These are phyloP conservation scores for Agrochola litura DNA, from an alignment of 2,888 invertebrate species.

Conservation along the genomic window DNA sequence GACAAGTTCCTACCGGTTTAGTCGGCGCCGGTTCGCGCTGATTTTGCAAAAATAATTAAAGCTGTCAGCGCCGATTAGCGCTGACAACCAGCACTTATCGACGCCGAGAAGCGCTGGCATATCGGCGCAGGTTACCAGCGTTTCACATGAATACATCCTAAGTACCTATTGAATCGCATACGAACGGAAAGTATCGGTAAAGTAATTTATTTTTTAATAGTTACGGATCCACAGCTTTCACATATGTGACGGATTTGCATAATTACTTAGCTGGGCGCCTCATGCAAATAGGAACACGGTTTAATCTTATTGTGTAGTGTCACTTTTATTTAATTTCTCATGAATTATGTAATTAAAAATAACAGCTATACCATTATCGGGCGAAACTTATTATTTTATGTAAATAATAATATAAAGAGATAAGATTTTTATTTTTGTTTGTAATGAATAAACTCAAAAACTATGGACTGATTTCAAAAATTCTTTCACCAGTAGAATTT, in stretches of 20 bases:
- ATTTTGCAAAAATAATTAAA: no score
- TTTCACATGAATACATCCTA: neutral
- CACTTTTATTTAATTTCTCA: neutral
- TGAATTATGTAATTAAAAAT: neutral
- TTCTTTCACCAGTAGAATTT: no score
- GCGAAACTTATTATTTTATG: neutral
- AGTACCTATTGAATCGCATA: conserved; percentile 25
- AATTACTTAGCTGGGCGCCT: neutral
- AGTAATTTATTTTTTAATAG: conserved; percentile 41
- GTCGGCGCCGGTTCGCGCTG: no score
- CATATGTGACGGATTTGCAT: conserved; percentile 22
- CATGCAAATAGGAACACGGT: conserved; percentile 3
- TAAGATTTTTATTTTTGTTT: no score
- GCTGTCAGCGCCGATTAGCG: no score
- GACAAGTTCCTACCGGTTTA: no score
- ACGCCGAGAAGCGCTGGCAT: neutral
- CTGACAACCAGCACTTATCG: neutral
- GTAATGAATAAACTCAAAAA: no score
- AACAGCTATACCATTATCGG: neutral
- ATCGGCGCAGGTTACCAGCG: neutral
- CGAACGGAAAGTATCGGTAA: conserved; percentile 33
- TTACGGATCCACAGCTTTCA: conserved; percentile 20
- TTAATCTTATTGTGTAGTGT: neutral
- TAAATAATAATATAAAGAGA: no score
- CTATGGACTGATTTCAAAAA: no score